phyloP scores from a whole-genome alignment of 2,888 invertebrate species.

The Acronicta aceris region DNA sequence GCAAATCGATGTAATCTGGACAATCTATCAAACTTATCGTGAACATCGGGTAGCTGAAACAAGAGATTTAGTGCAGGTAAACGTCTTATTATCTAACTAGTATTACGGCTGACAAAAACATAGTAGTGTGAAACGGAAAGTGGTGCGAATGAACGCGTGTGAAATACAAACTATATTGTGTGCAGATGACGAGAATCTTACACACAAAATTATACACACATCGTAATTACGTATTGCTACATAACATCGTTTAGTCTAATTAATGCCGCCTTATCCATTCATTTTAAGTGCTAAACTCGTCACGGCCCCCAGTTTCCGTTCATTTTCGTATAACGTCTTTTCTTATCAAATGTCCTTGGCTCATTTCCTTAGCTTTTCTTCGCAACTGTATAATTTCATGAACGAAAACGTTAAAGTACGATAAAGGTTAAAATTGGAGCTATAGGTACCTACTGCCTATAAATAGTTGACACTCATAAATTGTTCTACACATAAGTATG shows the following conservation, averaged over 20 bases:
- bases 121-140: slow-evolving; percentile 77
- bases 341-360: slow-evolving; percentile 62
- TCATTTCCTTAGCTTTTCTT: slow-evolving; percentile 54
- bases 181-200: slow-evolving; percentile 63
- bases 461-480: slow-evolving; percentile 26
- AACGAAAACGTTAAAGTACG: slow-evolving; percentile 22
- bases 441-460: slow-evolving; percentile 3
- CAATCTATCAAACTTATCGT: slow-evolving; percentile 57
- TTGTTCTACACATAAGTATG: slow-evolving; percentile 14
- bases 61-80: slow-evolving; percentile 45
- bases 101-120: slow-evolving; percentile 53
- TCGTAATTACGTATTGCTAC: slow-evolving; percentile 41
- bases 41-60: slow-evolving; percentile 38
- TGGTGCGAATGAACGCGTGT: slow-evolving; percentile 79
- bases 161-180: slow-evolving; percentile 75
- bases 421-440: slow-evolving; percentile 18
- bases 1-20: slow-evolving; percentile 47
- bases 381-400: slow-evolving; percentile 40
- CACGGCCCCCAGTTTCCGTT: slow-evolving; percentile 56
- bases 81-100: slow-evolving; percentile 61
- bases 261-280: slow-evolving; percentile 24
- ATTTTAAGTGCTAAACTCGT: slow-evolving; percentile 40
- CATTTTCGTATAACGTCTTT: slow-evolving; percentile 49
- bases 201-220: slow-evolving; percentile 38
- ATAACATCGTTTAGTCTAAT: slow-evolving; percentile 32